Conservation (phyloP, 1,140 invertebrate genomes). For the Drosophila kanapiae region DNA sequence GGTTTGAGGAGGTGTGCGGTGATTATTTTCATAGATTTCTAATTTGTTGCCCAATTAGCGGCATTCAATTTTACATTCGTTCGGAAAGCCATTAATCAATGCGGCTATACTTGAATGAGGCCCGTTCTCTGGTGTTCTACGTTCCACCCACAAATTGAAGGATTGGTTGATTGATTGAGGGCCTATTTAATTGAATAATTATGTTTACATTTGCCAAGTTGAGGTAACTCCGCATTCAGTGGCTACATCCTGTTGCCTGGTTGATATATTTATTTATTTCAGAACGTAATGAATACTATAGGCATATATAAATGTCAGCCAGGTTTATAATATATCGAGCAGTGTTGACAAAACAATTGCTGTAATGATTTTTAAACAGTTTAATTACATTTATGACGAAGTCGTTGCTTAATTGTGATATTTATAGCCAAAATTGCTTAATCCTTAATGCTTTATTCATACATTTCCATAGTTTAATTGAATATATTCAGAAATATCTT, state of each 20-base stretch:
- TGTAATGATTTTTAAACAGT: conserved; percentile 4
- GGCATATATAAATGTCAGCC: not conserved
- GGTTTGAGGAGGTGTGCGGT: conserved; percentile 1
- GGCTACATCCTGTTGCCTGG: not conserved
- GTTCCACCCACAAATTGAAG: conserved; percentile 14
- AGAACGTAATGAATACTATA: not conserved
- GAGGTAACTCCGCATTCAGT: conserved; percentile 5
- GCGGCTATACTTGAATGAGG: conserved; percentile 29
- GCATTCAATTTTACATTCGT: conserved; percentile 53
- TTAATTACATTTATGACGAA: not conserved
- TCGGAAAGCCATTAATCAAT: conserved; percentile 39
- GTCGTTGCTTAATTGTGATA: not conserved
- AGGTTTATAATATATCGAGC: not conserved
- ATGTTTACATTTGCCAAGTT: conserved; percentile 13
- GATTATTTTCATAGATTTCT: conserved; percentile 69
- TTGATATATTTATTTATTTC: conserved; percentile 8
- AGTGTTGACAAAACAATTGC: conserved; percentile 10
- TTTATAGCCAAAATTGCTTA: too few species aligned
- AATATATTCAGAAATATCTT: not conserved
- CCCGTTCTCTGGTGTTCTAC: not conserved
- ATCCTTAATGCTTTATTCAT: not conserved
- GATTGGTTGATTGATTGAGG: conserved; percentile 40
- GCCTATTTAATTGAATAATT: conserved; percentile 33
- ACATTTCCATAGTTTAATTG: not conserved
- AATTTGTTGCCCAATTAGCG: conserved; percentile 80